Evolutionary conservation across 2,113 vertebrate species (phyloP).

Genomic region (Ondatra zibethicus): DNA sequence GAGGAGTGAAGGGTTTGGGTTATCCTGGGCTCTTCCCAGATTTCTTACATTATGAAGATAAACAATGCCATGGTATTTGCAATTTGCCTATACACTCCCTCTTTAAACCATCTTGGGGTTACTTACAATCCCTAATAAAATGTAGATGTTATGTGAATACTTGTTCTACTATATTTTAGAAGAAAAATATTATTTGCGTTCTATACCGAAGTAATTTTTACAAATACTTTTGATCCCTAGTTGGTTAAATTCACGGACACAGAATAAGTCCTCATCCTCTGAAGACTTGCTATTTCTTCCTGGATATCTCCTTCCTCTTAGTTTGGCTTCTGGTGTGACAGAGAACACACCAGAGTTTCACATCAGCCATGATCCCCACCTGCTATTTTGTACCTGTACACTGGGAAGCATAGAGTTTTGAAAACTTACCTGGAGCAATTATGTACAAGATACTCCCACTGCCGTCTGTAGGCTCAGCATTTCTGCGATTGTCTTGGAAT

Average conservation of each 20-base stretch:
- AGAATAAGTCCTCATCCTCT: background rate
- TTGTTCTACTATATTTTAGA: background rate
- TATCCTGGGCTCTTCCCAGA: background rate
- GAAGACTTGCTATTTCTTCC: background rate
- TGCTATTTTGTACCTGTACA: background rate
- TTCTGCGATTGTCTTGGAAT: background rate
- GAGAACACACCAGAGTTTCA: background rate
- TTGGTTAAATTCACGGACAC: background rate
- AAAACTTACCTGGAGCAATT: background rate
- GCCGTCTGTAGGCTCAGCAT: background rate
- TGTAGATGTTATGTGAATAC: background rate
- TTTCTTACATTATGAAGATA: background rate
- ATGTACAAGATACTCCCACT: background rate
- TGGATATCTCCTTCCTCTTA: background rate
- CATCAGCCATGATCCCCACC: background rate
- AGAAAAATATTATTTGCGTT: background rate
- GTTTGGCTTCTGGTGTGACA: background rate
- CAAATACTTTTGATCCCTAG: background rate
- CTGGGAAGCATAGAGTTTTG: background rate
- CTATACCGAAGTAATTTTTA: background rate
- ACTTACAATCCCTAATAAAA: background rate
- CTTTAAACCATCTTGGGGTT: background rate
- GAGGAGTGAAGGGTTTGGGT: slow-evolving; percentile 8
- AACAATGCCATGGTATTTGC: background rate
- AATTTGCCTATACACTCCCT: background rate